Percentiles rank a stretch among this genome's conserved stretches.
Conservation (phyloP, 1,140 invertebrate genomes). For the Drosophila suzukii region DNA sequence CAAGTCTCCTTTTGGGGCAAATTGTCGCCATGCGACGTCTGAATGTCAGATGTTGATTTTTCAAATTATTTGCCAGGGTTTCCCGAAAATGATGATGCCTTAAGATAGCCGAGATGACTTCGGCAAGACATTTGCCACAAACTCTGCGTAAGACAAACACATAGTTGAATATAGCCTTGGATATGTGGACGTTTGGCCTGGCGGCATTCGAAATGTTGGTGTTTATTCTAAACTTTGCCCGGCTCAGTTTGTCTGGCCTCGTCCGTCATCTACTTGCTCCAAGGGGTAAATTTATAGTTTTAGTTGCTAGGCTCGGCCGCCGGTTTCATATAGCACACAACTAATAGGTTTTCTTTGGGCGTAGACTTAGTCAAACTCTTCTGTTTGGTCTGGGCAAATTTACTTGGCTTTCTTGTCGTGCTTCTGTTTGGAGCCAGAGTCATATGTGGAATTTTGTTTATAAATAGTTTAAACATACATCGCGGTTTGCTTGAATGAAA, state of each 20-base stretch:
- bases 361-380: slow-evolving; percentile 51
- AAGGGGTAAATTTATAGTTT: slow-evolving; percentile 63
- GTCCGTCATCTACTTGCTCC: slow-evolving; percentile 19
- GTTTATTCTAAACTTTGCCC: slow-evolving; percentile 73
- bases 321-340: slow-evolving; percentile 66
- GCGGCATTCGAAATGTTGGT: slow-evolving; percentile 49
- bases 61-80: slow-evolving; percentile 76
- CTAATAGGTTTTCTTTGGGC: slow-evolving; percentile 76
- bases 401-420: slow-evolving; percentile 20
- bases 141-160: slow-evolving; percentile 10
- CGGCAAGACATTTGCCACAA: slow-evolving; percentile 41
- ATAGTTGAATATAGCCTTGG: slow-evolving; percentile 8
- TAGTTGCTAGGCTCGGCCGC: slow-evolving; percentile 35
- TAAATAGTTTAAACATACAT: slow-evolving; percentile 44
- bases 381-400: slow-evolving; percentile 41
- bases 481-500: slow-evolving; percentile 30
- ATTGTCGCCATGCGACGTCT: slow-evolving; percentile 61
- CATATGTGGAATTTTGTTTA: slow-evolving; percentile 16
- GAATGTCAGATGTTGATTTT: slow-evolving; percentile 74
- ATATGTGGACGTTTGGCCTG: slow-evolving; percentile 29
- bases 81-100: slow-evolving; percentile 66
- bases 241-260: slow-evolving; percentile 19
- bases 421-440: slow-evolving; percentile 2
- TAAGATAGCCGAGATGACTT: slow-evolving; percentile 60
- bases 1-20: slow-evolving; percentile 51